Conservation (phyloP, 2,797 vertebrate genomes). For the Falco novaeseelandiae region DNA sequence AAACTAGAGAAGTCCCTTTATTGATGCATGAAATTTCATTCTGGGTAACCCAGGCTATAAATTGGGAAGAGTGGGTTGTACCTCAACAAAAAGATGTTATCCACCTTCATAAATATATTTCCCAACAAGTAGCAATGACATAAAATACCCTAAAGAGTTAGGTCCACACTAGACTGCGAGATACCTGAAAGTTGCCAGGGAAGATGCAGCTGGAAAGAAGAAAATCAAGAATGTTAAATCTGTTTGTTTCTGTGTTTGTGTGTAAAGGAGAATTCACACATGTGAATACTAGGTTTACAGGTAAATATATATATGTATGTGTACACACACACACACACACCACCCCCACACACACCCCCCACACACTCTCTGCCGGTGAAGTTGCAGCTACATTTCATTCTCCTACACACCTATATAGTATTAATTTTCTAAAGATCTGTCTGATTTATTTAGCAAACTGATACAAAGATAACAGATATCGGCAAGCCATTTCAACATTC, state of each 20-base stretch:
- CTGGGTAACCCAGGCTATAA: not conserved
- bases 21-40: not conserved
- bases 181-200: not conserved
- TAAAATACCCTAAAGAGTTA: not conserved
- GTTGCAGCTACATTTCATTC: not conserved
- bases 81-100: not conserved
- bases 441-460: not conserved
- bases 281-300: rapidly evolving
- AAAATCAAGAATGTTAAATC: not conserved
- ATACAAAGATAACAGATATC: not conserved
- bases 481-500: not conserved
- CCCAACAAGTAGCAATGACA: not conserved
- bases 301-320: not conserved
- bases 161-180: not conserved
- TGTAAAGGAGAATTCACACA: not conserved
- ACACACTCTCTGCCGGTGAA: not conserved
- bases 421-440: not conserved
- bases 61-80: not conserved
- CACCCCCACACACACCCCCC: too few relatives aligned
- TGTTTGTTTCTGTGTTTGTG: not conserved
- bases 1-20: not conserved
- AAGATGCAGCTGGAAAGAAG: not conserved
- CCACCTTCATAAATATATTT: not conserved
- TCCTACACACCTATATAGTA: not conserved
- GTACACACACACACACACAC: too few relatives aligned